Conservation (phyloP, 2,888 invertebrate species). For the Julus scanicus region DNA sequence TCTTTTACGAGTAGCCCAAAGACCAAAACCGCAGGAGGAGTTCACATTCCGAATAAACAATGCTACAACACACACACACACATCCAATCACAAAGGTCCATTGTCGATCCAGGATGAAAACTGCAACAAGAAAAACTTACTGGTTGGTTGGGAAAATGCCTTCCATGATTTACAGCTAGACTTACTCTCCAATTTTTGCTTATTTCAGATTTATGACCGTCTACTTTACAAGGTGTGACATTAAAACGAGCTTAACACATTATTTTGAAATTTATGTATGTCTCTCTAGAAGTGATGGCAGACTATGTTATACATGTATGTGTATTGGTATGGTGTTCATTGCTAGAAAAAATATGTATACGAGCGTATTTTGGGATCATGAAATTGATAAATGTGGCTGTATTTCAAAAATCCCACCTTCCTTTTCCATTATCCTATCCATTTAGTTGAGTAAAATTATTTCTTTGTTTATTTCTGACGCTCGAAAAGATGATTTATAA, state of each 20-base stretch:
- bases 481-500: conserved; percentile 22
- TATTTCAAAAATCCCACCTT: conserved; percentile 36
- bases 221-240: not conserved
- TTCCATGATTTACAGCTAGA: not conserved
- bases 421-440: conserved; percentile 7
- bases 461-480: conserved; percentile 31
- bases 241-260: conserved; percentile 32
- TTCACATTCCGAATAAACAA: not conserved
- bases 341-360: not conserved
- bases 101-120: not conserved
- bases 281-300: not conserved
- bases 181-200: conserved; percentile 34
- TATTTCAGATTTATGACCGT: not conserved
- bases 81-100: not conserved
- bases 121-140: not conserved
- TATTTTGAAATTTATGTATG: not conserved
- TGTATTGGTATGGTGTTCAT: not conserved
- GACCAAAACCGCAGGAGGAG: too few relatives aligned
- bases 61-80: not conserved
- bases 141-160: not conserved
- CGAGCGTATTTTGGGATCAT: not conserved
- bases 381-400: conserved; percentile 19
- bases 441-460: conserved; percentile 35
- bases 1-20: too few relatives aligned
- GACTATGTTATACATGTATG: not conserved